Conservation (phyloP, 2,888 invertebrate genomes). For the Oasisia sp. region DNA sequence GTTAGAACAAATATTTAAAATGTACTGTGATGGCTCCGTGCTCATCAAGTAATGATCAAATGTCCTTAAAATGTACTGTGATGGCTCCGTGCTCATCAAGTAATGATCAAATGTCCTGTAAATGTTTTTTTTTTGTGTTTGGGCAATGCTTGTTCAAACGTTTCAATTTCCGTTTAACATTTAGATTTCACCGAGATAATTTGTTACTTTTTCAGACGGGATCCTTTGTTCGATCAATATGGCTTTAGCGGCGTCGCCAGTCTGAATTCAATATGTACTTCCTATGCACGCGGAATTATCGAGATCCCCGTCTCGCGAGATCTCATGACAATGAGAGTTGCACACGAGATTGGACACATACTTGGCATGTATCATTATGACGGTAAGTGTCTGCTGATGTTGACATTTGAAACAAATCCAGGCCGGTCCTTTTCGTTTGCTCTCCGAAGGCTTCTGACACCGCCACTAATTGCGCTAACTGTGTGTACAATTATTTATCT, state of each 20-base stretch:
- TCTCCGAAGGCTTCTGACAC: too few species aligned
- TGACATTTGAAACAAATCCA: neutral
- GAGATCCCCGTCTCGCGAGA: neutral
- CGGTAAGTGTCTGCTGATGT: neutral
- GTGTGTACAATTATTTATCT: too few species aligned
- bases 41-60: too few species aligned
- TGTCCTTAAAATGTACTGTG: too few species aligned
- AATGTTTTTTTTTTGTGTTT: too few species aligned
- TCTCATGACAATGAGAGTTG: neutral
- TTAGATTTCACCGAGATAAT: neutral
- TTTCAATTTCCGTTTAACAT: neutral
- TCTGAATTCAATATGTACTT: neutral
- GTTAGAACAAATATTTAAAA: too few species aligned
- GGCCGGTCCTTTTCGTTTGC: too few species aligned
- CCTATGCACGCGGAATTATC: neutral
- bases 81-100: too few species aligned
- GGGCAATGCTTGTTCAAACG: neutral
- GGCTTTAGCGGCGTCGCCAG: neutral
- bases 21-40: too few species aligned
- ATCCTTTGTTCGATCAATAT: neutral
- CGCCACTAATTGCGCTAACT: too few species aligned
- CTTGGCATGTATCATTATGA: constrained; percentile 6
- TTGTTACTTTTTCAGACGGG: neutral
- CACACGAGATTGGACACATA: neutral
- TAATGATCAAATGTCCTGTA: too few species aligned